Conservation (phyloP, 2,888 invertebrate genomes). For the Papilio gigon region DNA sequence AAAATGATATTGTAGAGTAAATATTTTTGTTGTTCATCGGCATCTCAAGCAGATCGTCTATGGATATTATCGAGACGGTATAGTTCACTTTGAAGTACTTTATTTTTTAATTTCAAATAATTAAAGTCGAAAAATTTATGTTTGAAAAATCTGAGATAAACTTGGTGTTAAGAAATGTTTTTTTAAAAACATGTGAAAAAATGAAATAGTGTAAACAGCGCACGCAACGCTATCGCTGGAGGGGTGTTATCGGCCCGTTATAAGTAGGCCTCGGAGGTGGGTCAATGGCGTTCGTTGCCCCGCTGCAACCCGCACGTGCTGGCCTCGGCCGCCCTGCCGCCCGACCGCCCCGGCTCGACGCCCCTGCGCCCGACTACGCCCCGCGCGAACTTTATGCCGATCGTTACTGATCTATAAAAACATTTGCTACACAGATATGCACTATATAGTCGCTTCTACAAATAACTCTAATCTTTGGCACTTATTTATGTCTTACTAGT, state of each 20-base stretch:
- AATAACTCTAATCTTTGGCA: slow-evolving; percentile 15
- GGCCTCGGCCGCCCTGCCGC: slow-evolving; percentile 61
- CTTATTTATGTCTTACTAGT: neutral
- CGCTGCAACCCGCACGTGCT: slow-evolving; percentile 76
- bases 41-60: too few relatives aligned
- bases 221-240: slow-evolving; percentile 57
- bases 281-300: slow-evolving; percentile 82
- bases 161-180: neutral
- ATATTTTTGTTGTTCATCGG: too few relatives aligned
- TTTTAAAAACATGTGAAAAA: slow-evolving; percentile 12
- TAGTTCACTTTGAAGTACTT: too few relatives aligned
- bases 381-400: slow-evolving; percentile 46
- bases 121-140: neutral
- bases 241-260: slow-evolving; percentile 73
- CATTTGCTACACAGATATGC: slow-evolving; percentile 37
- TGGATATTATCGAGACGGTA: too few relatives aligned
- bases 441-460: slow-evolving; percentile 24
- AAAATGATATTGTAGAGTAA: too few relatives aligned
- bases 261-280: slow-evolving; percentile 76
- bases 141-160: slow-evolving; percentile 4
- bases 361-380: slow-evolving; percentile 48
- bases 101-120: too few relatives aligned
- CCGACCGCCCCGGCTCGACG: slow-evolving; percentile 52
- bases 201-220: slow-evolving; percentile 42
- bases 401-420: slow-evolving; percentile 45